Conservation (phyloP, 2,888 invertebrate genomes). For the Dione juno region DNA sequence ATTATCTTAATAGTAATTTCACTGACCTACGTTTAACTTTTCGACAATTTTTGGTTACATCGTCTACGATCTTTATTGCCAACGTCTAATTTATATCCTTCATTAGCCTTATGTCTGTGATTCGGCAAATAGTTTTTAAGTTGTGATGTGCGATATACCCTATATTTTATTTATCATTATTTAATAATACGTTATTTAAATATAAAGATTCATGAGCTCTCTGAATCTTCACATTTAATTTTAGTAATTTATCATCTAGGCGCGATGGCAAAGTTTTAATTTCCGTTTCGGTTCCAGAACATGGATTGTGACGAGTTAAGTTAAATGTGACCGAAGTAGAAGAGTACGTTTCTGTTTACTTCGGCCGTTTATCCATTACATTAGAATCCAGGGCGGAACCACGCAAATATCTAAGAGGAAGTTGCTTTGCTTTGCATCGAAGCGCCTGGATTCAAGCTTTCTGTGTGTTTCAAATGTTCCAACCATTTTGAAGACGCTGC, state of each 20-base stretch:
- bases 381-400: constrained; percentile 75
- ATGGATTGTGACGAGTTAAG: constrained; percentile 32
- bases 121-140: constrained; percentile 78
- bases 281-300: constrained; percentile 34
- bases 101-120: constrained; percentile 62
- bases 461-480: constrained; percentile 40
- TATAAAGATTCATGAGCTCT: constrained; percentile 79
- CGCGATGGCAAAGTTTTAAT: constrained; percentile 64
- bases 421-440: constrained; percentile 78
- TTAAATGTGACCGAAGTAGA: constrained; percentile 47
- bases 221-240: constrained; percentile 73
- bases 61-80: constrained; percentile 73
- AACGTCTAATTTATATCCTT: constrained; percentile 60
- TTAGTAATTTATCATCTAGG: constrained; percentile 56
- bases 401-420: constrained; percentile 81
- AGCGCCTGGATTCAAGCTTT: constrained; percentile 69
- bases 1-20: constrained; percentile 66
- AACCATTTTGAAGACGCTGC: constrained; percentile 54
- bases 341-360: constrained; percentile 45
- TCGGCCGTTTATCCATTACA: constrained; percentile 49
- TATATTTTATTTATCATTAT: constrained; percentile 64
- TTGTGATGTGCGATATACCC: constrained; percentile 81
- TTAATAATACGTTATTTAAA: constrained; percentile 63
- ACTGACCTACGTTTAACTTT: constrained; percentile 66
- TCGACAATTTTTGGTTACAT: constrained; percentile 61